phyloP scores from a whole-genome alignment of 2,797 vertebrate species.

The Antennarius maculatus region DNA sequence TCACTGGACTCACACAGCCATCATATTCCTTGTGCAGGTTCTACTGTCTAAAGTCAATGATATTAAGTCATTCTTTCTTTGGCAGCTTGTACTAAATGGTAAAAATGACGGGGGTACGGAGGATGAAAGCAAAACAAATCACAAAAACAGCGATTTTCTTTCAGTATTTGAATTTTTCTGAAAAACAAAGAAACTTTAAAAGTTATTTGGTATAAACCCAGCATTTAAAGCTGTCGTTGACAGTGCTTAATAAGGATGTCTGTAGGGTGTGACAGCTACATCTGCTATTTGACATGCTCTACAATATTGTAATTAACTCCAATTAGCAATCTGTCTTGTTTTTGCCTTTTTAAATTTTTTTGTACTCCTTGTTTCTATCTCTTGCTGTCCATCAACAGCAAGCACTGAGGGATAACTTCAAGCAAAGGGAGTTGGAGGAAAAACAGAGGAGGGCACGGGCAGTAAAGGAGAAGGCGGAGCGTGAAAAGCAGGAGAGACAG shows the following conservation, averaged over 20 bases:
- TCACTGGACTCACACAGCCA: too few species aligned
- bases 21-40: background rate
- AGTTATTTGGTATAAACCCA: background rate
- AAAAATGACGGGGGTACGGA: too few species aligned
- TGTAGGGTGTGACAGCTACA: constrained; percentile 53
- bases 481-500: constrained; percentile 90
- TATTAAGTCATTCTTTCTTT: constrained; percentile 27
- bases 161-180: background rate
- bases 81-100: too few species aligned
- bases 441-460: constrained; percentile 89
- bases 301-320: constrained; percentile 66
- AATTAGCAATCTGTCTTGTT: constrained; percentile 57
- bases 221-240: constrained; percentile 49
- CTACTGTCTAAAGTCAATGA: constrained; percentile 18
- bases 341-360: constrained; percentile 9
- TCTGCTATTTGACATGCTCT: constrained; percentile 45
- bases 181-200: background rate
- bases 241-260: constrained; percentile 56
- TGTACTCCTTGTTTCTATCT: constrained; percentile 12
- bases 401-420: constrained; percentile 92
- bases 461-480: constrained; percentile 93
- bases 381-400: constrained; percentile 77
- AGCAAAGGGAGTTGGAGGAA: constrained; percentile 89
- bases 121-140: too few species aligned
- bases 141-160: too few species aligned